Base-by-base conservation (phyloP, 2,113 vertebrate species). In the Scolopax mira region DNA sequence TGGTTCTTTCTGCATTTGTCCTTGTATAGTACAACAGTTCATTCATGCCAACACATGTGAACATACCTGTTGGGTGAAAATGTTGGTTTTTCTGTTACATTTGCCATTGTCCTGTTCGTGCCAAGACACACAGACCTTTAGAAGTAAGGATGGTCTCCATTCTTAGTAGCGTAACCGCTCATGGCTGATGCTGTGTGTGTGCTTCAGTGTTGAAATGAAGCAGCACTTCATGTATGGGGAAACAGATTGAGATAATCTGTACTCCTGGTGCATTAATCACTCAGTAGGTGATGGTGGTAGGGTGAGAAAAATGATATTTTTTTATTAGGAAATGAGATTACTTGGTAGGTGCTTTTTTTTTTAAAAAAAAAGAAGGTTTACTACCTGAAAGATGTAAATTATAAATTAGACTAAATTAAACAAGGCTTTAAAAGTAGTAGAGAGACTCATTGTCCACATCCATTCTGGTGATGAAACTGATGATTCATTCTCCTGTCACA, bases 401-500 rank as follows among this genome's bases (percentile, higher is more conserved):
- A 77, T 65, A 62, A 70, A 75, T 64, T 49, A 77, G 33, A 31
- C 49, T 39, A 44, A 73, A 71, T 82, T 88, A 65, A 89, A 80
- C 57, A 57, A 69, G 55, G 58, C n/a, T 94, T 55, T 81, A 21
- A 52, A 69, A 71, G 33, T 66, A 58, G 33, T 6, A 18, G 86
- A 86, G 65, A 30, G 28, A 11, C 79, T 78, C 10, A 22, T 65
- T 82, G 81, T 95, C 62, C 17, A 10, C 9, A 21, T 85, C 81
- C n/a, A 64, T 84, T 19, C 11, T 7, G 1, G 61, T 41, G 17
- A 78, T 48, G 57, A 95, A 95, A 75, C 37, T 49, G 71, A 94
- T 97, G 96, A 97, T 96, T 96, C 96, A 97, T 92, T 89, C 51
- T 84, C 23, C 72, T 83, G 87, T 93, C 77, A 86, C 72, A 91